Evolutionary conservation across 2,113 vertebrate species (phyloP), one percentile per base, ranked within the genome.

Genomic region (Chlorodrepanis virens): DNA sequence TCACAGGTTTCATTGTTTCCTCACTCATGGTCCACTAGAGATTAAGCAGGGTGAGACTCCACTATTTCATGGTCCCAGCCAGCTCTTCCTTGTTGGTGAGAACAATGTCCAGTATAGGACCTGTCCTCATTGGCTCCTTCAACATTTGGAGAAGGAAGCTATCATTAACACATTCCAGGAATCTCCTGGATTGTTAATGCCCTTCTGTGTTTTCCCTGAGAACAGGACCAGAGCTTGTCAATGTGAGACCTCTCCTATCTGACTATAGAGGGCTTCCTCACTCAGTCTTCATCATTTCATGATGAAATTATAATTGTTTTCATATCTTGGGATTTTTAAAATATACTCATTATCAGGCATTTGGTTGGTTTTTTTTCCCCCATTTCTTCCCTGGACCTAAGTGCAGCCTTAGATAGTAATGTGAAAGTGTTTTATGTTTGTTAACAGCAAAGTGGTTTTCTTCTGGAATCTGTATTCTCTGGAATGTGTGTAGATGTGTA

Each of bases 61-160:
- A n/a, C 52, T 54, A 1, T 70, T 42, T 80, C 57, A 56, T 0
- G 0, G 31, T 56, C 22, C 76, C 5, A 29, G 9, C 27, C 21
- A 88, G 27, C 22, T 14, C 11, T 12, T 50, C 35, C 42, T 72
- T 72, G 42, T 37, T 42, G 35, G 12, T 72, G 76, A 65, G 42
- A 37, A 35, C 2, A 1, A 49, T 17, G 25, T 72, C 67, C 25
- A 37, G 25, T 20, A 19, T 10, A 37, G 37, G 31, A 57, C 27
- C 27, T 65, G 14, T 57, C 19, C 33, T 50, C 37, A 44, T 6
- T 33, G 52, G 5, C 18, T 65, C 14, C 27, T 59, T 40, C 52
- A 57, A 12, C 59, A 20, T 63, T 52, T 74, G 76, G 35, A 64
- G 67, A 80, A 72, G 17, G 50, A 57, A 50, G 15, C 54, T 54